phyloP scores from a whole-genome alignment of 2,888 invertebrate species.

The Catocala fraxini region DNA sequence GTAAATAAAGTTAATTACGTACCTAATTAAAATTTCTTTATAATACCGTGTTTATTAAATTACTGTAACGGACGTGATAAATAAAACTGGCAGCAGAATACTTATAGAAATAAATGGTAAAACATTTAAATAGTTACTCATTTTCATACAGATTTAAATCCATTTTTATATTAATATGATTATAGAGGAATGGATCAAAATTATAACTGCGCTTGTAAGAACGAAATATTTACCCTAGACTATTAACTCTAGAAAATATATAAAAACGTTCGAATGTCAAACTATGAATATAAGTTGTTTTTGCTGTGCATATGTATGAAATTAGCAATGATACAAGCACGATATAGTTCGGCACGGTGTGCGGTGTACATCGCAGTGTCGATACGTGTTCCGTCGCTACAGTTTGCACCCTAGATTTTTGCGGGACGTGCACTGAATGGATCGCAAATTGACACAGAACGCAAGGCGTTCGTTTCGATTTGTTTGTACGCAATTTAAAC shows the following conservation, averaged over 20 bases:
- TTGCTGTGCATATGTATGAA: too few relatives aligned
- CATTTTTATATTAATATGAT: too few relatives aligned
- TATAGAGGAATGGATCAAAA: too few relatives aligned
- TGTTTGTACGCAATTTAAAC: constrained; percentile 77
- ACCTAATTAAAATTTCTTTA: constrained; percentile 42
- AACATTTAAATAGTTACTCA: constrained; percentile 18
- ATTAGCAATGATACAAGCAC: not conserved
- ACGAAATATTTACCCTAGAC: too few relatives aligned
- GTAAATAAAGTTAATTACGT: constrained; percentile 34
- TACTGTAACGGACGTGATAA: constrained; percentile 22
- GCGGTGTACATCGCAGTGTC: constrained; percentile 15
- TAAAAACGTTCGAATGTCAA: too few relatives aligned
- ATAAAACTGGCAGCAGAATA: constrained; percentile 15
- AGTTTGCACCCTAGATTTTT: constrained; percentile 58
- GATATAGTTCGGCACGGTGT: not conserved
- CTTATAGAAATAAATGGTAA: constrained; percentile 10
- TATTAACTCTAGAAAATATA: too few relatives aligned
- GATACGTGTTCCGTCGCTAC: constrained; percentile 32
- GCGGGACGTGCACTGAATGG: constrained; percentile 73
- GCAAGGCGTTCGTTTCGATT: constrained; percentile 73
- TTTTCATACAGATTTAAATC: constrained; percentile 9
- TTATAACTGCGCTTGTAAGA: too few relatives aligned
- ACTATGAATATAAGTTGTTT: too few relatives aligned
- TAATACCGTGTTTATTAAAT: constrained; percentile 15
- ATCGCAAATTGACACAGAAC: constrained; percentile 77